Evolutionary conservation across 2,113 vertebrate genomes (phyloP).

Genomic region (Rostratula benghalensis): DNA sequence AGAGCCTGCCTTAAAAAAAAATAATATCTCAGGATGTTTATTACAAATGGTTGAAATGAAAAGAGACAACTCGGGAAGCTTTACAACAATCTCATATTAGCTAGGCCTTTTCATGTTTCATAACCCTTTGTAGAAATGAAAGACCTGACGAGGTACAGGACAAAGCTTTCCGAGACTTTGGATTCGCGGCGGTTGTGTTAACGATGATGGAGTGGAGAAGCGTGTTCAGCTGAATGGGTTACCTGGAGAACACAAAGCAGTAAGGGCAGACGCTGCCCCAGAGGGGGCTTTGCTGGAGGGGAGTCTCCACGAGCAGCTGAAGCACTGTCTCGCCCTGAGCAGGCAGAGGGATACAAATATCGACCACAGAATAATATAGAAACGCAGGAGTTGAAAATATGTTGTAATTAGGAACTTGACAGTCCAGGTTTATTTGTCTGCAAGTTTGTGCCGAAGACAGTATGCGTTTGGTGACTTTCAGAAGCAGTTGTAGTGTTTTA

Average conservation of each 20-base stretch:
- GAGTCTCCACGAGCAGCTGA: neutral
- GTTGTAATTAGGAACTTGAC: neutral
- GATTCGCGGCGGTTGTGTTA: neutral
- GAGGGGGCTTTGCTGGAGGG: neutral
- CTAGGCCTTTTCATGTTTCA: neutral
- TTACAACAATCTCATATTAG: neutral
- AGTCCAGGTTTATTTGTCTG: neutral
- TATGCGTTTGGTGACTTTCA: neutral
- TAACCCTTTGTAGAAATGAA: neutral
- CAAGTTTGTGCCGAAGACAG: neutral
- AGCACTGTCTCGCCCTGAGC: neutral
- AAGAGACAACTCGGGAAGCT: neutral
- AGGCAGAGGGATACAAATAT: neutral
- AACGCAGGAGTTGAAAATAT: neutral
- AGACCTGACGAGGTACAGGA: neutral
- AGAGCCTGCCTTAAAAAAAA: neutral
- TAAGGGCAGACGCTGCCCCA: neutral
- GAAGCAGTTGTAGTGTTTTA: neutral
- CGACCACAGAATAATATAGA: neutral
- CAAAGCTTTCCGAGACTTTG: neutral
- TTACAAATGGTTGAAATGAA: neutral
- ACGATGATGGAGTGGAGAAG: neutral
- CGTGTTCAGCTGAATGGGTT: neutral
- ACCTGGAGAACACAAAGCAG: neutral
- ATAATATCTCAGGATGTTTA: neutral